Evolutionary conservation across 2,888 invertebrate species (phyloP).

Genomic region (Clepsis dumicolana): DNA sequence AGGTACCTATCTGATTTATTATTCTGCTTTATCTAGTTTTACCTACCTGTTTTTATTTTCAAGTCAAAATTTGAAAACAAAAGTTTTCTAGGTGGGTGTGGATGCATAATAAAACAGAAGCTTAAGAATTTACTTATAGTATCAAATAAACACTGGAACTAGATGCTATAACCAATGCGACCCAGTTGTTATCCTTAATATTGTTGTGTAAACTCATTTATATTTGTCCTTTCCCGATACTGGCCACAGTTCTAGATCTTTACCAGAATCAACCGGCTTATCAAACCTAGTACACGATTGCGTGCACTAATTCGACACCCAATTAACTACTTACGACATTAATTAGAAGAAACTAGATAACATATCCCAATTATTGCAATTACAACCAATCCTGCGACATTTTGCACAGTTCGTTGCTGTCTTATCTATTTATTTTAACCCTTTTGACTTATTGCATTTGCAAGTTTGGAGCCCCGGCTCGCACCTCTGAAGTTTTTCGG

Average conservation of each 20-base stretch:
- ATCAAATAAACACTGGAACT: slow-evolving; percentile 1
- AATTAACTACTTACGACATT: slow-evolving; percentile 27
- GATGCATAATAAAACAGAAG: not conserved
- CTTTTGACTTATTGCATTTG: no score
- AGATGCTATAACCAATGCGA: slow-evolving; percentile 21
- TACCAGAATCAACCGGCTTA: slow-evolving; percentile 69
- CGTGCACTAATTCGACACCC: slow-evolving; percentile 39
- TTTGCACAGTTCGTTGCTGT: not conserved
- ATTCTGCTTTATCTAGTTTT: no score
- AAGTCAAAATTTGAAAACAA: no score
- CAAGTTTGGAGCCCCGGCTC: no score
- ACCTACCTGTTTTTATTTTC: no score
- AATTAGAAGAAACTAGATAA: slow-evolving; percentile 3
- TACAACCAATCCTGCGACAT: not conserved
- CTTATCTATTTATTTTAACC: not conserved
- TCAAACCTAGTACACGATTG: slow-evolving; percentile 57
- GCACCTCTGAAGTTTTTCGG: no score
- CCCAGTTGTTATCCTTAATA: slow-evolving; percentile 36
- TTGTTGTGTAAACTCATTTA: slow-evolving; percentile 44
- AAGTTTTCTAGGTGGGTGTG: no score
- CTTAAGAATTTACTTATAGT: not conserved
- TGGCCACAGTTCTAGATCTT: slow-evolving; percentile 70
- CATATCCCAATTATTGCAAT: not conserved
- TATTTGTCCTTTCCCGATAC: slow-evolving; percentile 63
- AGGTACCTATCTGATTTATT: no score